These are phyloP conservation scores for Otolemur crassicaudatus DNA, from an alignment of 2,797 vertebrate genomes.

Conservation along the genomic window DNA sequence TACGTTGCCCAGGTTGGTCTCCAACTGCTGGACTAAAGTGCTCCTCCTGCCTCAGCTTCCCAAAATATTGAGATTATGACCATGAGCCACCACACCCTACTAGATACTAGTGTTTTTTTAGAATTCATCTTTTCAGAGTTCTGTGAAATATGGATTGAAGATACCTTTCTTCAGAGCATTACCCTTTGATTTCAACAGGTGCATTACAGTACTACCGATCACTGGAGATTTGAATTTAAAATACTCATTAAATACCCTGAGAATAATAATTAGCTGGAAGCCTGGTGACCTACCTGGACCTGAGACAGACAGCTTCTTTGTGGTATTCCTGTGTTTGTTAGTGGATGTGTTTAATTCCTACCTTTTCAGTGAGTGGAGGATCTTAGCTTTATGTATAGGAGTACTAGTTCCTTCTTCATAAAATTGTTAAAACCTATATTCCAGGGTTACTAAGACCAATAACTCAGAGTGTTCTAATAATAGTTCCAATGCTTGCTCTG, in stretches of 20 bases:
- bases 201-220: background rate
- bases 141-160: background rate
- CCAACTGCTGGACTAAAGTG: background rate
- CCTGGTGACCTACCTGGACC: background rate
- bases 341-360: slow-evolving; percentile 26
- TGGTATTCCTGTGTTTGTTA: background rate
- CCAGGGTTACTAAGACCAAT: background rate
- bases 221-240: slow-evolving; percentile 44
- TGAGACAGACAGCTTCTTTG: background rate
- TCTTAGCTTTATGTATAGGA: slow-evolving; percentile 8
- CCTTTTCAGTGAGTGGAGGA: background rate
- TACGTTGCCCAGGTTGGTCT: background rate
- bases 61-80: background rate
- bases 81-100: background rate
- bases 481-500: background rate
- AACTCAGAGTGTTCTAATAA: background rate
- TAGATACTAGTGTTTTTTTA: background rate
- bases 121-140: background rate
- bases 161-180: slow-evolving; percentile 11
- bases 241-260: background rate
- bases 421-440: slow-evolving; percentile 10
- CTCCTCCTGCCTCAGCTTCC: background rate
- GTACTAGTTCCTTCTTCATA: background rate
- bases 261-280: slow-evolving; percentile 1
- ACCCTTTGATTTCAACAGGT: background rate